Base-by-base conservation (phyloP, 2,888 invertebrate genomes). In the Desoria tigrina region DNA sequence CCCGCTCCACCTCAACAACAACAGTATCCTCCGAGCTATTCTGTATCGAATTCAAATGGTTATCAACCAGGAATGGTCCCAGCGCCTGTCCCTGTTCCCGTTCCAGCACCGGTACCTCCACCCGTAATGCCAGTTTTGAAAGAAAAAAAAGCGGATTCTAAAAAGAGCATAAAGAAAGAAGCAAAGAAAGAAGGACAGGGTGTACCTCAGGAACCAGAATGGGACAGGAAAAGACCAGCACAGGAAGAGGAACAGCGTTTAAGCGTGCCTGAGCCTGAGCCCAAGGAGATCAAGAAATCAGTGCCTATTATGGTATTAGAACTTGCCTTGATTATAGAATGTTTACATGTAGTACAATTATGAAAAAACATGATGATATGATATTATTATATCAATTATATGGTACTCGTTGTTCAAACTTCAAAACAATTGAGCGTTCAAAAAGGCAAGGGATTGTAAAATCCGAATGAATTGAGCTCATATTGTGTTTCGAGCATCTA, bases 291-390 rank as follows among this genome's bases (percentile, higher is more conserved):
- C 23, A 73, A 74, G 62, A 73, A 75, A 66, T 64, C 73, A 28
- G 73, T 73, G 59, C 74, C 73, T 26, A 75, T 75, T 70, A 74
- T 75, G 75, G 75, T 75, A 75, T 68, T 72, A 9, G 7, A 23
- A 53, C 53, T 53, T 55, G 21, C 49, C 49, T 26, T 53, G 4
- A 9, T 26, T 24, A 24, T 53, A 26, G 53, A 23, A 24, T 53
- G 24, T 53, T 53, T 53, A 9, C 26, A 6, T 26, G 53, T 49
- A n/a, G 49, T 49, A 11, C 9, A 39, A 11, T 39, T 39, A 16
- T n/a, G n/a, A n/a, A n/a, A n/a, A n/a, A n/a, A n/a, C n/a, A n/a
- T n/a, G n/a, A n/a, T n/a, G n/a, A n/a, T n/a, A n/a, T n/a, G n/a
- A n/a, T n/a, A n/a, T n/a, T n/a, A n/a, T n/a, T n/a, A n/a, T n/a